Evolutionary conservation across 2,113 vertebrate species (phyloP), one percentile per base, ranked within the genome.

Genomic region (Ia io): DNA sequence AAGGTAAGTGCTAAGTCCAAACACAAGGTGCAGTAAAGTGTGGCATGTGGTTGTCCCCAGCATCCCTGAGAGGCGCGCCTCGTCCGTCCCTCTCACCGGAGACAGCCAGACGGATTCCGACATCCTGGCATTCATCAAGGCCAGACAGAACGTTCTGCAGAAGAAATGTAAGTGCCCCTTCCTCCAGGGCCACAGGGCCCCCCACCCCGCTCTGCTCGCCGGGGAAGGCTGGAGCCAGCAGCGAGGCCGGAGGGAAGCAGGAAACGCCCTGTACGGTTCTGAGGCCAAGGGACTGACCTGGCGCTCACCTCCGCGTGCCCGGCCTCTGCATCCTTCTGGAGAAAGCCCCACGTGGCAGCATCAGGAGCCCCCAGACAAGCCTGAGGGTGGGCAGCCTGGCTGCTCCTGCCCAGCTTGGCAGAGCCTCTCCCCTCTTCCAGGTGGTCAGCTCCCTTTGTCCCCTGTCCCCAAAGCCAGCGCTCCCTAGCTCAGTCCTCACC

Each of bases 61-160:
- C 84, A 76, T 53, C 44, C 84, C 98, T 23, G 92, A 94, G 63
- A 93, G 78, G 84, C 88, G 97, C 65, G 93, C 93, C 9, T 96
- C 98, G 10, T 98, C 99, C 69, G 90, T 99, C 92, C 98, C 98
- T 4, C 98, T 99, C 96, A 99, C 99, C 32, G 99, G 99, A 98
- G 99, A 99, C 97, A 98, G 97, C 67, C 98, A 98, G 97, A 98
- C 98, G 0, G 99, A 99, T 96, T 98, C 98, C 6, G 99, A 99
- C 97, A 99, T 99, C 95, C 94, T 99, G 97, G 99, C 99, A 61
- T 99, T 99, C 97, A 96, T 99, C 96, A 99, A 98, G 96, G 99
- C 99, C 92, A 98, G 99, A 90, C 98, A 99, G 95, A 99, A 79
- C 83, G 97, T 99, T 73, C 98, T 99, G 59, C 98, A 98, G 94